A percentile compares a stretch with the other conserved stretches of the same genome.
Evolutionary conservation across 1,140 invertebrate species (phyloP).

Genomic region (Camponotus floridanus): DNA sequence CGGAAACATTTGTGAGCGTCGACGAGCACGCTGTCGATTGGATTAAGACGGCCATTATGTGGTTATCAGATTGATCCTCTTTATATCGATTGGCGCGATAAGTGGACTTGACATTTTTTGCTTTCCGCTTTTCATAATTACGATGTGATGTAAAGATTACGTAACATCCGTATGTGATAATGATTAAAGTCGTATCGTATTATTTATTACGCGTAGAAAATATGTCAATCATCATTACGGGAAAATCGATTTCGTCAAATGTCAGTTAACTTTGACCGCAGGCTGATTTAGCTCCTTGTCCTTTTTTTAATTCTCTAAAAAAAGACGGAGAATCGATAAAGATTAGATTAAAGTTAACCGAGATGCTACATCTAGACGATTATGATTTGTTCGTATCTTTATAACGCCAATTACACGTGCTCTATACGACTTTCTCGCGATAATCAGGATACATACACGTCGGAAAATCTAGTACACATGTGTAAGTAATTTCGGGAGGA

Average conservation of each 20-base stretch:
- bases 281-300: neutral
- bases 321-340: neutral
- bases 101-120: neutral
- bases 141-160: neutral
- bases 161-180: neutral
- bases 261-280: neutral
- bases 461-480: neutral
- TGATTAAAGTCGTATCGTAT: neutral
- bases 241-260: neutral
- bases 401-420: neutral
- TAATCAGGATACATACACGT: neutral
- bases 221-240: neutral
- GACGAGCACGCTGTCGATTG: constrained; percentile 35
- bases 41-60: neutral
- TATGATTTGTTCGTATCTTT: neutral
- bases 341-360: neutral
- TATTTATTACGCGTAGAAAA: too few relatives aligned
- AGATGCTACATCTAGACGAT: neutral
- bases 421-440: neutral
- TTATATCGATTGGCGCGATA: neutral
- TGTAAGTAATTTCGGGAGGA: neutral
- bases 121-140: neutral
- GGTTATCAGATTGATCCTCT: neutral
- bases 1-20: constrained; percentile 4
- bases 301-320: neutral